These are phyloP conservation scores for Caenorhabditis wallacei DNA, from an alignment of 2,888 invertebrate genomes.

Conservation along the genomic window DNA sequence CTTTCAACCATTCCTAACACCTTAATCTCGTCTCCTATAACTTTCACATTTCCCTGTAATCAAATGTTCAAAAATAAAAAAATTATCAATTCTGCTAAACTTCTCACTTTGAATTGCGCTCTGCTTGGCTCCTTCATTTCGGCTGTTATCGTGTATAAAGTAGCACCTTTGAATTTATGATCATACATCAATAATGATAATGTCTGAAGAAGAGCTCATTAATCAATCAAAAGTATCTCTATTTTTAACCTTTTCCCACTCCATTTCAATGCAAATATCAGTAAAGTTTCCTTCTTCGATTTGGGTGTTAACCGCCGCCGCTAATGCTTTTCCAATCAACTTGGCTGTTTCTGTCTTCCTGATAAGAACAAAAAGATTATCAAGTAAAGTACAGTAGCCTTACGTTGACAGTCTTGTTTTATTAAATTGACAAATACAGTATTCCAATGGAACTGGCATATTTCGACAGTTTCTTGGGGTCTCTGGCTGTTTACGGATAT, in stretches of 20 bases:
- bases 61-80: background rate
- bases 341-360: constrained; percentile 38
- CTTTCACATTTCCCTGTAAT: constrained; percentile 46
- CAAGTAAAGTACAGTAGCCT: no score
- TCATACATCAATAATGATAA: constrained; percentile 36
- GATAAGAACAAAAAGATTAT: no score
- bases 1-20: constrained; percentile 57
- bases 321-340: constrained; percentile 37
- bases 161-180: constrained; percentile 46
- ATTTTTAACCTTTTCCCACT: constrained; percentile 41
- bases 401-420: constrained; percentile 31
- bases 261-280: constrained; percentile 55
- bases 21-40: constrained; percentile 22
- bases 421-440: constrained; percentile 71
- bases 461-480: constrained; percentile 62
- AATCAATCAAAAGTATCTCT: background rate
- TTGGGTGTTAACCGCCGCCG: constrained; percentile 38
- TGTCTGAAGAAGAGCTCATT: constrained; percentile 21
- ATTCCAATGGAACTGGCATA: constrained; percentile 68
- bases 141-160: constrained; percentile 44
- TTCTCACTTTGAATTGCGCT: constrained; percentile 52
- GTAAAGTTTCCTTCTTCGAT: constrained; percentile 28
- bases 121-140: constrained; percentile 50
- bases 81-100: background rate
- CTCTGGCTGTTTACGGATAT: constrained; percentile 65